Evolutionary conservation across 2,888 invertebrate species (phyloP).

Genomic region (Philhelius pedissequus): DNA sequence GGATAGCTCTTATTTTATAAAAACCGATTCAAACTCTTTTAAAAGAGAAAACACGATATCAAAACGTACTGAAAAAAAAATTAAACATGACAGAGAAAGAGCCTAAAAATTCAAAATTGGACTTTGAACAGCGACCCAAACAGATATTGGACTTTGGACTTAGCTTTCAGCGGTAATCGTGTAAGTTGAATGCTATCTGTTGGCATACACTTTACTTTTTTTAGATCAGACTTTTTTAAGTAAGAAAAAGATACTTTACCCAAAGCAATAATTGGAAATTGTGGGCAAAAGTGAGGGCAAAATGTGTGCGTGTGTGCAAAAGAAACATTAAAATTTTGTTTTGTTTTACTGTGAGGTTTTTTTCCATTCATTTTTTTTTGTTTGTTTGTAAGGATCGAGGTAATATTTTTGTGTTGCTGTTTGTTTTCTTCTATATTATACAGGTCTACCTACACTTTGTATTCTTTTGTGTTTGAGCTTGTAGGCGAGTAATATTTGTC

Average conservation of each 20-base stretch:
- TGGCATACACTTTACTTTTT: slow-evolving; percentile 35
- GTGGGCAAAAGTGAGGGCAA: slow-evolving; percentile 5
- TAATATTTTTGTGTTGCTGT: neutral
- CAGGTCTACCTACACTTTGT: neutral
- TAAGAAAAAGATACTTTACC: slow-evolving; percentile 1
- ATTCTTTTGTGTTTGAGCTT: neutral
- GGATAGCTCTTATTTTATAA: neutral
- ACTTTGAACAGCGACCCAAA: slow-evolving; percentile 76
- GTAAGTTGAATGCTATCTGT: slow-evolving; percentile 51
- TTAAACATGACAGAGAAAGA: slow-evolving; percentile 22
- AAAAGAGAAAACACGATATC: neutral
- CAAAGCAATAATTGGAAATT: slow-evolving; percentile 4
- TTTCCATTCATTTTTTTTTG: slow-evolving; percentile 6
- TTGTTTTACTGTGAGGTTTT: neutral
- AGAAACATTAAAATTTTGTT: neutral
- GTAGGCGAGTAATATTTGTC: neutral
- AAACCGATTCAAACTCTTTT: neutral
- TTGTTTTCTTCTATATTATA: neutral
- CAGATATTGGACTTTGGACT: slow-evolving; percentile 75
- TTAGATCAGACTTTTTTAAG: slow-evolving; percentile 1
- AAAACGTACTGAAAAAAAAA: neutral
- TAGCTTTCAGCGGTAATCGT: slow-evolving; percentile 55
- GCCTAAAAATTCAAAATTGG: slow-evolving; percentile 73
- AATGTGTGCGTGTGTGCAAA: neutral
- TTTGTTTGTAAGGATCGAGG: neutral